phyloP scores from a whole-genome alignment of 2,113 vertebrate genomes.

The Lagopus leucura region DNA sequence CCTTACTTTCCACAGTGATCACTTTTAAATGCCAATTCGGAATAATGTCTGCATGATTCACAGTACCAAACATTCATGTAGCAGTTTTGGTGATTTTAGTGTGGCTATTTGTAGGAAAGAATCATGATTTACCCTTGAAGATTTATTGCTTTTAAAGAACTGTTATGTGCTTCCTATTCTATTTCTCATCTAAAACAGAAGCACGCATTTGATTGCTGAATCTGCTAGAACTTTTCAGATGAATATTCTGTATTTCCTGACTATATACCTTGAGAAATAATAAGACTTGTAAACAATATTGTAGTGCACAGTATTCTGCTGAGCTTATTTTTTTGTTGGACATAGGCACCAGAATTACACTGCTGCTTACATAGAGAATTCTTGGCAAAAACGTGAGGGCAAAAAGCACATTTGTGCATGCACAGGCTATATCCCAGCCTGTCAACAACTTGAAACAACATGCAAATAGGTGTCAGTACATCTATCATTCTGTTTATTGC shows the following conservation, averaged over 20 bases:
- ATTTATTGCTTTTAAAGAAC: background rate
- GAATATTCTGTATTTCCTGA: background rate
- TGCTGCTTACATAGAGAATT: conserved; percentile 34
- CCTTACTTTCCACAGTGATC: background rate
- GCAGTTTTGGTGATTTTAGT: background rate
- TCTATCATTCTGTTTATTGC: conserved; percentile 65
- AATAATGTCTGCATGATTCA: background rate
- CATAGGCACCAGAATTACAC: background rate
- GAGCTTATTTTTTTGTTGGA: background rate
- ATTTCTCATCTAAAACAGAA: background rate
- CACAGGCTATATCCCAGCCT: conserved; percentile 39
- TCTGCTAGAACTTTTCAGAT: background rate
- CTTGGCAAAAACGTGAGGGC: background rate
- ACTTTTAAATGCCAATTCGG: background rate
- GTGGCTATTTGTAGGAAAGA: background rate
- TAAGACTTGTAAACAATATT: background rate
- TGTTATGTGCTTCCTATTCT: background rate
- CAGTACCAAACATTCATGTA: background rate
- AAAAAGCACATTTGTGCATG: conserved; percentile 48
- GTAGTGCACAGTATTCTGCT: background rate
- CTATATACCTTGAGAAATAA: background rate
- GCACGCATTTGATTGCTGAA: background rate
- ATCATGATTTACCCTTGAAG: background rate
- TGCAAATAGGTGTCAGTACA: conserved; percentile 61
- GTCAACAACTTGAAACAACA: conserved; percentile 59